Evolutionary conservation across 1,140 invertebrate genomes (phyloP), one percentile per base, ranked within the genome.

Genomic region (Lasioglossum albipes): DNA sequence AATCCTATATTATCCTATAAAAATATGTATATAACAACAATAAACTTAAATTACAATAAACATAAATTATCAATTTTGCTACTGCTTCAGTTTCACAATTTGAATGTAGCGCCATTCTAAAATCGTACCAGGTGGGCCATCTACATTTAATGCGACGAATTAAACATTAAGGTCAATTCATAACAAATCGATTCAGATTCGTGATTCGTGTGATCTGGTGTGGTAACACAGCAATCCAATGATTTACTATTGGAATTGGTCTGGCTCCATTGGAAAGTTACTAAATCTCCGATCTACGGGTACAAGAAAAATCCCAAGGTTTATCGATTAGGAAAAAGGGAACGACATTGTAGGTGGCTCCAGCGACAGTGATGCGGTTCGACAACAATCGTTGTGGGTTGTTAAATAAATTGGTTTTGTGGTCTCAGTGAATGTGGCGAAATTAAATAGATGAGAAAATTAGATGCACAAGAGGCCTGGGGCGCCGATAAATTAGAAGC

Each of bases 401-500:
- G 42, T 41, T 76, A 66, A 79, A 62, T 65, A 49, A 79, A 76
- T 85, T 83, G 7, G 31, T 73, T 86, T 59, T 54, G 3, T 22
- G 36, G 42, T 36, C 73, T 45, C 20, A 41, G 41, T 74, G 54
- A 71, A 9, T 59, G 0, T 18, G 59, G 49, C 74, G 0, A 70
- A 71, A 16, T 27, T 36, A 83, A 68, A 62, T 64, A 85, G 77
- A 93, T 93, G 92, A 83, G 92, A 73, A 91, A 91, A 77, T 82
- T 93, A 73, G 91, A 93, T 72, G 82, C 83, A n/a, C 91, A 90
- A 45, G 92, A 94, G 66, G 59, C 84, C 54, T 93, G 90, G 89
- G 90, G 90, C 36, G 90, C 92, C 31, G 92, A 93, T 7, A 92
- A 89, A 49, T 84, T 93, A 65, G 92, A 93, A 65, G 92, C 92